Conservation (phyloP, 2,888 invertebrate species). For the Sphaerophoria taeniata region DNA sequence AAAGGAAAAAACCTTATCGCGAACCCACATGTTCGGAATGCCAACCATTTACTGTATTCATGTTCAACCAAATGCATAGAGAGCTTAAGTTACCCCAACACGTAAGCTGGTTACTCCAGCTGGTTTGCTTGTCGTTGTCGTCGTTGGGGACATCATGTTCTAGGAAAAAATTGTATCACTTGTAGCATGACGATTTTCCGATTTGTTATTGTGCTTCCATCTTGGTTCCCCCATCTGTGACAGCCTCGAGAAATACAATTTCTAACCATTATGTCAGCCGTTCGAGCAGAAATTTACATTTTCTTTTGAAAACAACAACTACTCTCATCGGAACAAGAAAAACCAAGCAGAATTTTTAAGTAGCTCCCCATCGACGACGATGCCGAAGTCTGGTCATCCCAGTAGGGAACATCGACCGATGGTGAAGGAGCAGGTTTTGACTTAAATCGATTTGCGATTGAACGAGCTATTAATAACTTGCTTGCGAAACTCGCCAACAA, state of each 20-base stretch:
- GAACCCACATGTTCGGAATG: conserved; percentile 59
- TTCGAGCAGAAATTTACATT: conserved; percentile 62
- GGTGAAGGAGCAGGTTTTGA: conserved; percentile 48
- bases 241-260: background rate
- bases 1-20: background rate
- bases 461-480: conserved; percentile 72
- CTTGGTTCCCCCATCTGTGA: background rate
- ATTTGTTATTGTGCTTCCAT: conserved; percentile 52
- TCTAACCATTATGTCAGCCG: conserved; percentile 38
- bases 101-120: conserved; percentile 11
- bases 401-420: background rate
- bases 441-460: conserved; percentile 73
- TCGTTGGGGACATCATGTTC: conserved; percentile 45
- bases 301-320: conserved; percentile 22
- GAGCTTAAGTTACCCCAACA: conserved; percentile 5
- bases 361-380: conserved; percentile 29
- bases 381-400: conserved; percentile 24
- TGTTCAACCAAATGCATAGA: conserved; percentile 54
- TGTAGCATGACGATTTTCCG: conserved; percentile 73
- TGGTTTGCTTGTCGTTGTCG: background rate
- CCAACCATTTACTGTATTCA: conserved; percentile 38
- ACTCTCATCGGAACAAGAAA: conserved; percentile 19
- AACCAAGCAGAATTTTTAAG: conserved; percentile 64
- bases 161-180: conserved; percentile 71
- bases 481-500: conserved; percentile 61